Conservation (phyloP, 64 coral and sea anemone genomes). For the Acropora yongei region DNA sequence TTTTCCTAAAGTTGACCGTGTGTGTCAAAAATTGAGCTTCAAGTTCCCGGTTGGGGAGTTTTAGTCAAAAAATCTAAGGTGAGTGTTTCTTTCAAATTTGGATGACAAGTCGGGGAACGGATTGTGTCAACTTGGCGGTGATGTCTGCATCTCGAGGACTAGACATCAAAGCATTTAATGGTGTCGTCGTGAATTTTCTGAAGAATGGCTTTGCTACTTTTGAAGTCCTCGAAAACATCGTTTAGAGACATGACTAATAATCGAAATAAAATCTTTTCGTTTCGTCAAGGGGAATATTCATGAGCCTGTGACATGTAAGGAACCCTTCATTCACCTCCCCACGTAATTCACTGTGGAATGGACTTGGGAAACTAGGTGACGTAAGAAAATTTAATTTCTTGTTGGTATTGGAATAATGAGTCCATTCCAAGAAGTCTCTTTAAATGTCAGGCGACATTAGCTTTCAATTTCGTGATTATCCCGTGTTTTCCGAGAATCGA, state of each 20-base stretch:
- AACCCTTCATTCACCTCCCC: neutral
- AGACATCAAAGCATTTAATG: conserved; percentile 52
- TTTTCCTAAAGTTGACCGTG: neutral
- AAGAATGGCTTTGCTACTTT: conserved; percentile 29
- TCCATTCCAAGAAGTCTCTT: conserved; percentile 5
- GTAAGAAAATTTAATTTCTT: too few relatives aligned
- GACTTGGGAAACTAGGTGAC: neutral
- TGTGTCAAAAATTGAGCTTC: neutral
- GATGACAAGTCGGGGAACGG: neutral
- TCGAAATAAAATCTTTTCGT: neutral
- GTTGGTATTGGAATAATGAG: too few relatives aligned
- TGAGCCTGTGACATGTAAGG: neutral
- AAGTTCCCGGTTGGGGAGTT: neutral
- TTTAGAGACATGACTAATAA: conserved; percentile 9
- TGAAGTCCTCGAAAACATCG: conserved; percentile 63
- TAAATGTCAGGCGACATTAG: neutral
- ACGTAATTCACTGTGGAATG: neutral
- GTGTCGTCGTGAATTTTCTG: conserved; percentile 52
- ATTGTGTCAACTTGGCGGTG: neutral
- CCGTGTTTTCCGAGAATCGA: conserved; percentile 37
- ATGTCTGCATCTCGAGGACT: conserved; percentile 2
- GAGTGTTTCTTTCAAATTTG: neutral
- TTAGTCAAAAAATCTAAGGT: neutral
- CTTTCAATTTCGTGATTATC: conserved; percentile 1
- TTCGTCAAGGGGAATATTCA: neutral